phyloP scores from a whole-genome alignment of 2,888 invertebrate genomes.

The Lottia gigantea region DNA sequence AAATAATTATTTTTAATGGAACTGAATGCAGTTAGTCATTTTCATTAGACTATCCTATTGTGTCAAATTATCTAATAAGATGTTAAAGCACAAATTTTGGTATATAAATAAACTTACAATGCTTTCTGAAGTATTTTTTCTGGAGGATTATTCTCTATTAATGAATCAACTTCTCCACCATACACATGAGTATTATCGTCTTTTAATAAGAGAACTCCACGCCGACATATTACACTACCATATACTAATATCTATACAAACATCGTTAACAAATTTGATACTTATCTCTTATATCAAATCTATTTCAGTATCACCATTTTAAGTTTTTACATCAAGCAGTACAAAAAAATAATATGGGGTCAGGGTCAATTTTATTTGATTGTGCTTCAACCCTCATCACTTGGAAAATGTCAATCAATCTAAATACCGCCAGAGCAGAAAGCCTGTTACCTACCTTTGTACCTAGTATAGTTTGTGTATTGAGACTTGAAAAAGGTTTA shows the following conservation, averaged over 20 bases:
- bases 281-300: not conserved
- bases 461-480: conserved; percentile 65
- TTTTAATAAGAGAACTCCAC: conserved; percentile 77
- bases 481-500: conserved; percentile 69
- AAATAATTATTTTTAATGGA: not conserved
- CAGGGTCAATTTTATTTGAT: too few relatives aligned
- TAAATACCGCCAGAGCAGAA: too few relatives aligned
- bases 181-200: conserved; percentile 73
- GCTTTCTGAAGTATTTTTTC: conserved; percentile 42
- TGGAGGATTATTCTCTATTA: conserved; percentile 53
- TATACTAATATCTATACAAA: conserved; percentile 70
- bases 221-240: conserved; percentile 79
- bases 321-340: too few relatives aligned
- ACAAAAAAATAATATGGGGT: too few relatives aligned
- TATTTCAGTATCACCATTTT: not conserved
- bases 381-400: too few relatives aligned
- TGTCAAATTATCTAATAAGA: too few relatives aligned
- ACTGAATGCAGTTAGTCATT: too few relatives aligned
- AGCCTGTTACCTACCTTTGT: conserved; percentile 62
- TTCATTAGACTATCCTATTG: too few relatives aligned
- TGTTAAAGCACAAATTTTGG: too few relatives aligned
- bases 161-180: conserved; percentile 79
- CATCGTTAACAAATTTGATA: conserved; percentile 1
- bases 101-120: conserved; percentile 52
- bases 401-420: too few relatives aligned